A percentile compares a stretch with the other conserved stretches of the same genome.
Conservation (phyloP, 2,888 invertebrate species). For the Himalopsyche japonica region DNA sequence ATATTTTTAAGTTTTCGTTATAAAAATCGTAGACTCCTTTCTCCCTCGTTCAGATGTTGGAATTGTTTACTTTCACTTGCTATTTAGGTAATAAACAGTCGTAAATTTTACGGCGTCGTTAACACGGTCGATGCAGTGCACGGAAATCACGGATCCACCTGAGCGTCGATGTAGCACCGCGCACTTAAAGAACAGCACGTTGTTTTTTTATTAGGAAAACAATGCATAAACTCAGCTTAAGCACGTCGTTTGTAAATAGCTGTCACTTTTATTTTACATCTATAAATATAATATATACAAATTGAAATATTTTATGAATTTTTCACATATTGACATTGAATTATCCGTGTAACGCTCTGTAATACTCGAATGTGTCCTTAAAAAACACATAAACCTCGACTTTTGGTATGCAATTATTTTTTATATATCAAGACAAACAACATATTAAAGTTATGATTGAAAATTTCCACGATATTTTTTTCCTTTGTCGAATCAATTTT, state of each 20-base stretch:
- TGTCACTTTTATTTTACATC: neutral
- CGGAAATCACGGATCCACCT: neutral
- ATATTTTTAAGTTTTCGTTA: no score
- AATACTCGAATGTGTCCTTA: no score
- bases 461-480: no score
- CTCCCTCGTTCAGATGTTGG: neutral
- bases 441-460: no score
- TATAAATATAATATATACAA: no score
- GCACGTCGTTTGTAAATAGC: neutral
- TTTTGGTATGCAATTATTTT: no score
- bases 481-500: no score
- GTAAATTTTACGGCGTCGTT: neutral
- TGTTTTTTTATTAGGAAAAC: neutral
- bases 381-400: no score
- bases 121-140: neutral
- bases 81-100: neutral
- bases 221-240: neutral
- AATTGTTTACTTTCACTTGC: neutral
- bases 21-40: neutral
- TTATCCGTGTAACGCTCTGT: no score
- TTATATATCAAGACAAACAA: no score
- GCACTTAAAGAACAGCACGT: neutral
- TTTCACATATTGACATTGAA: no score
- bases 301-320: no score
- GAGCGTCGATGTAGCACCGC: neutral